phyloP scores from a whole-genome alignment of 2,797 vertebrate species.

The Rallus crepitans region DNA sequence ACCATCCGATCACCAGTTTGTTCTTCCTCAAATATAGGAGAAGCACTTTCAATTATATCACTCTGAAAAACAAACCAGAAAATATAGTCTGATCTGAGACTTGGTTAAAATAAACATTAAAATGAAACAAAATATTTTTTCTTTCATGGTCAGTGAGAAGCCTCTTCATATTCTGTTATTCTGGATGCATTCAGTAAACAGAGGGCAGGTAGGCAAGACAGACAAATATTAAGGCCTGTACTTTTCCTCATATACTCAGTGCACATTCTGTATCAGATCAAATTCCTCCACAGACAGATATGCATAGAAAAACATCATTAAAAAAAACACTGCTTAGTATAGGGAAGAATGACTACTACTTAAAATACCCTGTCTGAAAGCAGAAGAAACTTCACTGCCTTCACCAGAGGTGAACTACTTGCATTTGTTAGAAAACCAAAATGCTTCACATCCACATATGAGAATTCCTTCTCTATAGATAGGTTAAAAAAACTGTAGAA shows the following conservation, averaged over 20 bases:
- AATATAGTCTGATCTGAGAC: conserved; percentile 26
- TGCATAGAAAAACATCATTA: neutral
- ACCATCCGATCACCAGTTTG: conserved; percentile 65
- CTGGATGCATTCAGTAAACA: conserved; percentile 7
- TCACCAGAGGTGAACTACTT: neutral
- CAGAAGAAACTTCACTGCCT: neutral
- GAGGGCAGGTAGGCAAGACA: neutral
- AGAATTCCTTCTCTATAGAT: neutral
- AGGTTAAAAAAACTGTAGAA: neutral
- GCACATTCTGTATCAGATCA: neutral
- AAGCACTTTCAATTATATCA: conserved; percentile 56
- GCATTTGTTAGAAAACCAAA: neutral
- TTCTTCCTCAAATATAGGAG: conserved; percentile 54
- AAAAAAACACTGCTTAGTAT: neutral
- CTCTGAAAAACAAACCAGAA: conserved; percentile 72
- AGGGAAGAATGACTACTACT: neutral
- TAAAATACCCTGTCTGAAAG: neutral
- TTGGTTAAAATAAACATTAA: conserved; percentile 11
- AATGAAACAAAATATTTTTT: neutral
- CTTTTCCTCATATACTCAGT: neutral
- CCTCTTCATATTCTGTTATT: conserved; percentile 2
- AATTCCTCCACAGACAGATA: neutral
- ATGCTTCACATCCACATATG: neutral
- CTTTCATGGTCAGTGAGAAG: neutral
- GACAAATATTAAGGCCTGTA: neutral